These are phyloP conservation scores for Acropora yongei DNA, from an alignment of 64 coral and sea anemone genomes.

Conservation along the genomic window DNA sequence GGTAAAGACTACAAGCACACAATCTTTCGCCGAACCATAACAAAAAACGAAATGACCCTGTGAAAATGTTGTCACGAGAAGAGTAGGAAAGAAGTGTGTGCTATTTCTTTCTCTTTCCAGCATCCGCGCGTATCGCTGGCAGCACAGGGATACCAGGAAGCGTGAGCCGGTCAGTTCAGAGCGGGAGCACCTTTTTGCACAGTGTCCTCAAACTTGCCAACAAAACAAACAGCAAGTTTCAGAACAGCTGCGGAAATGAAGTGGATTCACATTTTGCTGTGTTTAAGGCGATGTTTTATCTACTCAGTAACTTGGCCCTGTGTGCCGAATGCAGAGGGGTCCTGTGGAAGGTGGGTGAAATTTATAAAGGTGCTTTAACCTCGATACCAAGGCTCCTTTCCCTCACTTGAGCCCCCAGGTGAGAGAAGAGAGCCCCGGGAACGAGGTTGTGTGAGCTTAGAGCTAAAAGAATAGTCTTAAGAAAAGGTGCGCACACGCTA, in stretches of 20 bases:
- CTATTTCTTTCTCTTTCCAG: background rate
- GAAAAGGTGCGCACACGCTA: no score
- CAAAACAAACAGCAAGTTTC: constrained; percentile 68
- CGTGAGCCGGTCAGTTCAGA: constrained; percentile 56
- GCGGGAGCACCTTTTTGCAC: constrained; percentile 81
- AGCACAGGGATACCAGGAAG: constrained; percentile 31
- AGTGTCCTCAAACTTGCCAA: constrained; percentile 76
- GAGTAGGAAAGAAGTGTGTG: background rate
- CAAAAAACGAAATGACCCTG: no score
- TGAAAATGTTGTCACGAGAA: no score
- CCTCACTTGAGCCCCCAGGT: no score
- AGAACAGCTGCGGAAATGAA: constrained; percentile 56
- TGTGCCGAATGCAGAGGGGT: constrained; percentile 84
- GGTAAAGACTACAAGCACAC: no score
- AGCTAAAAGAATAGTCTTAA: no score
- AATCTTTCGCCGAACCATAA: no score
- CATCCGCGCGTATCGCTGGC: constrained; percentile 59
- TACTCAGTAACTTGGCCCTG: constrained; percentile 75
- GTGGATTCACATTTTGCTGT: constrained; percentile 70
- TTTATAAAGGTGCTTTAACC: no score
- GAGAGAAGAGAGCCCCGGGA: no score
- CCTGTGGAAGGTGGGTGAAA: constrained; percentile 82
- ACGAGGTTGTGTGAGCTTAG: no score
- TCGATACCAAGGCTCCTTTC: no score
- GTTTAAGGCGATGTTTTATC: constrained; percentile 67